Evolutionary conservation across 2,113 vertebrate genomes (phyloP).

Genomic region (Alouatta palliata): DNA sequence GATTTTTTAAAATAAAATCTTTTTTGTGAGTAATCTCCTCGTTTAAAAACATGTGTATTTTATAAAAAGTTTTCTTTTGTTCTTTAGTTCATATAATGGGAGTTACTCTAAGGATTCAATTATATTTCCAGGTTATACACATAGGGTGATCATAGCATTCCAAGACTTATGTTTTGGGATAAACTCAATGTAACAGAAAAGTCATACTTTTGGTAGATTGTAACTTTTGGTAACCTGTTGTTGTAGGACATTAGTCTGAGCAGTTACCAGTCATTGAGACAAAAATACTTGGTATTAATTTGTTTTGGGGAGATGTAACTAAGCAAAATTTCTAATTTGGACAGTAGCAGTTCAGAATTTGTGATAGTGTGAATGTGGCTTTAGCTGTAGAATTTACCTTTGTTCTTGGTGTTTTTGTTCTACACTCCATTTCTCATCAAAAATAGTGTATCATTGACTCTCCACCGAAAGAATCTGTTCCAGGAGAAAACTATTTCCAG

Average conservation of each 20-base stretch:
- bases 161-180: neutral
- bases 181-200: neutral
- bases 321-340: neutral
- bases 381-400: neutral
- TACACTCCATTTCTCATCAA: neutral
- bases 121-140: neutral
- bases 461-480: neutral
- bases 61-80: slow-evolving; percentile 1
- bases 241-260: neutral
- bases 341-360: neutral
- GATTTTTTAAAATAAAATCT: neutral
- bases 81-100: neutral
- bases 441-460: neutral
- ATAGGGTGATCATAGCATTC: neutral
- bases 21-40: neutral
- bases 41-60: neutral
- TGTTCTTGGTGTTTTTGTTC: neutral
- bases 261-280: neutral
- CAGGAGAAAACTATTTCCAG: neutral
- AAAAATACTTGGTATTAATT: neutral
- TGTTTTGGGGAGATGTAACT: neutral
- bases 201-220: neutral
- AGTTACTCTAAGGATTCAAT: neutral
- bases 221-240: neutral
- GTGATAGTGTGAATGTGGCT: neutral